These are phyloP conservation scores for Sarcophaga peregrina DNA, from an alignment of 1,140 invertebrate species.

Conservation along the genomic window DNA sequence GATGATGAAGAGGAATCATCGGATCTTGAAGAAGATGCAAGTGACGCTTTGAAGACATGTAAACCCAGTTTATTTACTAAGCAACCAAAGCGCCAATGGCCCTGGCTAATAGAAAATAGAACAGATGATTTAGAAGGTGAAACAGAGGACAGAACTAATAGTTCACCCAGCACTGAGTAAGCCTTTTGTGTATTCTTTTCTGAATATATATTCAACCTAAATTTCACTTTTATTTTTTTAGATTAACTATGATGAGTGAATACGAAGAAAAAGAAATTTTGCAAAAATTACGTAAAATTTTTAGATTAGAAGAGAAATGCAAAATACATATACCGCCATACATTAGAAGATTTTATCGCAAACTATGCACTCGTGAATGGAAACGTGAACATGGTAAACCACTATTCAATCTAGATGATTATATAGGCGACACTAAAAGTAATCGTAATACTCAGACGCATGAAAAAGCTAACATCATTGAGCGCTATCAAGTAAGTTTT, in stretches of 20 bases:
- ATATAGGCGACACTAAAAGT: constrained; percentile 47
- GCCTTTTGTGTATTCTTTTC: background rate
- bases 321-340: constrained; percentile 59
- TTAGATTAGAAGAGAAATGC: constrained; percentile 47
- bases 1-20: background rate
- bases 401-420: constrained; percentile 71
- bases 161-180: background rate
- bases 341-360: constrained; percentile 70
- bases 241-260: constrained; percentile 68
- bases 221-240: constrained; percentile 48
- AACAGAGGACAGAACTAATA: background rate
- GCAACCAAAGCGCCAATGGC: constrained; percentile 55
- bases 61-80: constrained; percentile 59
- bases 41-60: constrained; percentile 43
- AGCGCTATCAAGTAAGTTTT: constrained; percentile 63
- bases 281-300: constrained; percentile 64
- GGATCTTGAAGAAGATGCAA: constrained; percentile 19
- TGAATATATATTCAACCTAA: background rate
- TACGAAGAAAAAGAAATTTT: constrained; percentile 72
- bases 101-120: constrained; percentile 52
- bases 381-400: constrained; percentile 71
- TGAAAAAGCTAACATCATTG: constrained; percentile 61
- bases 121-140: constrained; percentile 34
- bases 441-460: constrained; percentile 50
- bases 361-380: constrained; percentile 72